Percentiles rank a stretch among this genome's conserved stretches.
Evolutionary conservation across 2,113 vertebrate species (phyloP).

Genomic region (Cephalophus harveyi): DNA sequence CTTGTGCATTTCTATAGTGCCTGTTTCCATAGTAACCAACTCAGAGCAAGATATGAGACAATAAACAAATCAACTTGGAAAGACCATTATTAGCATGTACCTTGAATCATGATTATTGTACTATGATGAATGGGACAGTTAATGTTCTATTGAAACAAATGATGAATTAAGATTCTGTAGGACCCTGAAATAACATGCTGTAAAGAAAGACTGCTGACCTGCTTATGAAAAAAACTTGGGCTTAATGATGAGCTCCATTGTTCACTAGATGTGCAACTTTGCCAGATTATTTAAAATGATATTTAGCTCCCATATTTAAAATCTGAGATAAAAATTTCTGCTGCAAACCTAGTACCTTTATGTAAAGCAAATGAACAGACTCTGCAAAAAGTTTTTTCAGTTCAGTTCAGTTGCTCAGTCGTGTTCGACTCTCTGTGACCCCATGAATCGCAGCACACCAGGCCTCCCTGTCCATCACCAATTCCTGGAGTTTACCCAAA

Average conservation of each 20-base stretch:
- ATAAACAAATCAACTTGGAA: conserved; percentile 51
- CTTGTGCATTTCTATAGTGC: conserved; percentile 47
- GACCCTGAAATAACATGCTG: background rate
- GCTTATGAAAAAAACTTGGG: background rate
- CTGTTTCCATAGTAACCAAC: conserved; percentile 58
- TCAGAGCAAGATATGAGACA: conserved; percentile 36
- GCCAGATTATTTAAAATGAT: conserved; percentile 24
- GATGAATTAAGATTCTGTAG: conserved; percentile 8
- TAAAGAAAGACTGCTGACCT: background rate
- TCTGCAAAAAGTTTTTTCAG: background rate
- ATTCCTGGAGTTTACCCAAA: too few relatives aligned
- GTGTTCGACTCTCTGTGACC: too few relatives aligned
- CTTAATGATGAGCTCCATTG: background rate
- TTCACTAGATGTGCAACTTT: conserved; percentile 3
- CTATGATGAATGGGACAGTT: conserved; percentile 2
- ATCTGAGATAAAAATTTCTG: background rate
- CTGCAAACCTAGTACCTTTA: background rate
- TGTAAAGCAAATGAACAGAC: background rate
- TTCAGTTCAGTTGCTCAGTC: too few relatives aligned
- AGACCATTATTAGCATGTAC: conserved; percentile 25
- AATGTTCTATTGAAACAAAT: conserved; percentile 44
- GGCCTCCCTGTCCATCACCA: too few relatives aligned
- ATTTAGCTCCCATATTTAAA: background rate
- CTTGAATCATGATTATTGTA: conserved; percentile 46
- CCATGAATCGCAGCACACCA: too few relatives aligned